Evolutionary conservation across 2,888 invertebrate species (phyloP).

Genomic region (Nomada hirtipes): DNA sequence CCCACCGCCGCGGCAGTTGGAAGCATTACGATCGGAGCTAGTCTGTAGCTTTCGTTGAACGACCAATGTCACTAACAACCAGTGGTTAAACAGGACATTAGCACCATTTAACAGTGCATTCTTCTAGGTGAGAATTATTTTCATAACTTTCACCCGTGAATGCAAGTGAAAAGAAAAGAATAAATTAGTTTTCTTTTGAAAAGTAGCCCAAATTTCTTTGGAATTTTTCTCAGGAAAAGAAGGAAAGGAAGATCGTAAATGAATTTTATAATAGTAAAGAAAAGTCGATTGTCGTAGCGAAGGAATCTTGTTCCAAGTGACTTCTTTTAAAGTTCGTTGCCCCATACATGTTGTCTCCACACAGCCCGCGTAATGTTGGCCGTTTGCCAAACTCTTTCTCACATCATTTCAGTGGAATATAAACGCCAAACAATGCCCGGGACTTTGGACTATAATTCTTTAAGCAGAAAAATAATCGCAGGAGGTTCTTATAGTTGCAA

Average conservation of each 20-base stretch:
- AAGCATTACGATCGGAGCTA: slow-evolving; percentile 3
- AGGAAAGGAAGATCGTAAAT: not conserved
- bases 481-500: slow-evolving; percentile 16
- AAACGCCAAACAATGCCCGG: slow-evolving; percentile 64
- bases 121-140: too few relatives aligned
- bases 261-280: slow-evolving; percentile 29
- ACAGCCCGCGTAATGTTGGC: slow-evolving; percentile 66
- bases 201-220: too few relatives aligned
- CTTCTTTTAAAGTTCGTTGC: slow-evolving; percentile 70
- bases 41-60: not conserved
- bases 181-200: not conserved
- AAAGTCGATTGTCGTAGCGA: slow-evolving; percentile 46
- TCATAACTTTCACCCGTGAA: too few relatives aligned
- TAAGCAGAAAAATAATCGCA: slow-evolving; percentile 42
- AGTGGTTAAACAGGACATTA: not conserved
- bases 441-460: slow-evolving; percentile 42
- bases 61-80: slow-evolving; percentile 10
- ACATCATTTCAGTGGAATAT: slow-evolving; percentile 67
- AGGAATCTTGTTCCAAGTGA: slow-evolving; percentile 62
- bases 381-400: slow-evolving; percentile 72
- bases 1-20: not conserved
- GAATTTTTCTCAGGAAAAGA: not conserved
- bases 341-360: slow-evolving; percentile 70
- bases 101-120: not conserved
- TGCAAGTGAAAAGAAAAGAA: not conserved